Evolutionary conservation across 2,888 invertebrate genomes (phyloP), one percentile per base, ranked within the genome.

Genomic region (Drosophila bunnanda): DNA sequence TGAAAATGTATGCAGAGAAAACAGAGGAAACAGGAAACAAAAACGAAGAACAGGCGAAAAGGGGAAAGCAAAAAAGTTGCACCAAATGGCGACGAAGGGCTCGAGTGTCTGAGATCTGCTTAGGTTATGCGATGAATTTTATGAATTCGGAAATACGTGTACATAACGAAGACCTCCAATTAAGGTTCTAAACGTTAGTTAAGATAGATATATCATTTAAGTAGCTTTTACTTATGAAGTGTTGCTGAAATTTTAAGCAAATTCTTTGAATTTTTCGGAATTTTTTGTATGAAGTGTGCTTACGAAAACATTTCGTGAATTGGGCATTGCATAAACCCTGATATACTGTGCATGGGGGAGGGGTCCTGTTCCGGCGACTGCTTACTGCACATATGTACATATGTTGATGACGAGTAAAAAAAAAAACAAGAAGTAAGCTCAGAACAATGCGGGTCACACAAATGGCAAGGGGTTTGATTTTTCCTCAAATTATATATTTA

Each of bases 1-100:
- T 88, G 88, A 85, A 85, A 78, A 76, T 74, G 79, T 76, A 77
- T 75, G 71, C 74, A 78, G 74, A 85, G 82, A 82, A 78, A 86
- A 82, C 82, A 83, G 86, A 52, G 34, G 34, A 52, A 52, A 52
- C 50, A 52, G 78, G 81, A 85, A 81, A 78, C 77, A 71, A 69
- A 54, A 67, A 59, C 54, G 64, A 54, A 59, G 52, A 32, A 58
- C 67, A 56, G 69, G 39, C 38, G 25, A 55, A 56, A 48, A 25
- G 46, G 20, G 53, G 59, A 41, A 55, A 30, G 54, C 43, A 52
- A 48, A 73, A 85, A 73, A 53, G 68, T 54, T 77, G 77, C 73
- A 76, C 60, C 76, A 74, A 76, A 70, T 66, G 80, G 73, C 67
- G 71, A 71, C 71, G 56, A 57, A 62, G 41, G 44, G 56, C 56